Conservation (phyloP, 2,113 vertebrate genomes). For the Onychorhynchus coronatus region DNA sequence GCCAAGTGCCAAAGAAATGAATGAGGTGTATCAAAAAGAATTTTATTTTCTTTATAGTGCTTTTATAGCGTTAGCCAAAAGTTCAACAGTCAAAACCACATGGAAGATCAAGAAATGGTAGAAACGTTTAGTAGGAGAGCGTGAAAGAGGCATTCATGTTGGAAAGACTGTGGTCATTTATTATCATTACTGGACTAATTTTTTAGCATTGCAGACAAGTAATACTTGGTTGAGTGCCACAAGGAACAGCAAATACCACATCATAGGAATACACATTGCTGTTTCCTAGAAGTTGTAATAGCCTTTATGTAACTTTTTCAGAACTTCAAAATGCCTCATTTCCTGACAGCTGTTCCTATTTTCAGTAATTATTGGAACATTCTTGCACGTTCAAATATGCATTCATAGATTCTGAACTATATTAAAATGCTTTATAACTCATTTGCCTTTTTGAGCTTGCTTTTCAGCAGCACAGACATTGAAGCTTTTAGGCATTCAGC, state of each 20-base stretch:
- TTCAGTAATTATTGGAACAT: conserved; percentile 63
- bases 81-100: conserved; percentile 41
- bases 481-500: conserved; percentile 4
- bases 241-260: conserved; percentile 67
- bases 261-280: conserved; percentile 33
- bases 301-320: conserved; percentile 70
- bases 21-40: conserved; percentile 54
- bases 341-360: conserved; percentile 71
- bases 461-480: neutral
- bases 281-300: conserved; percentile 61
- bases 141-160: conserved; percentile 41
- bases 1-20: conserved; percentile 35
- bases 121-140: conserved; percentile 9
- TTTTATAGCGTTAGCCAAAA: conserved; percentile 22
- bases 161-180: conserved; percentile 19
- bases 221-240: conserved; percentile 48
- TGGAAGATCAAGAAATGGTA: conserved; percentile 20
- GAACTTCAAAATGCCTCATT: conserved; percentile 65
- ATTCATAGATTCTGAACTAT: conserved; percentile 48
- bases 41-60: neutral
- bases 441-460: conserved; percentile 28
- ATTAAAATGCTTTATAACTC: conserved; percentile 35
- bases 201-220: conserved; percentile 15
- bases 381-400: conserved; percentile 29
- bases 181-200: conserved; percentile 36